Evolutionary conservation across 92 coral and sea anemone species (phyloP).

Genomic region (Bergia sp.): DNA sequence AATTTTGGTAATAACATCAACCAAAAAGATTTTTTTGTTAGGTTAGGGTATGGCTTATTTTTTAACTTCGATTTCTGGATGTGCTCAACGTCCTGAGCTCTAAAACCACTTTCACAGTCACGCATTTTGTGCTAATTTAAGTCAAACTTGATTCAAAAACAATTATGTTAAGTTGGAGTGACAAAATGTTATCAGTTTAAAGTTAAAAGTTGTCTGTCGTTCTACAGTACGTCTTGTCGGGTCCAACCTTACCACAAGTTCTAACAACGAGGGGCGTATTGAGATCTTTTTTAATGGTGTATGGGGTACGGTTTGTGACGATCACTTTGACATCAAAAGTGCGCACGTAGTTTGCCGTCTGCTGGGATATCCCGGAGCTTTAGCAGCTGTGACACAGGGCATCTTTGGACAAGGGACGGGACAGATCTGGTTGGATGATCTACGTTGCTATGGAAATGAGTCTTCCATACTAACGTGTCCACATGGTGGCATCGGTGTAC

Average conservation of each 20-base stretch:
- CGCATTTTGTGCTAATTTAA: too few species aligned
- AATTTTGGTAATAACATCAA: too few species aligned
- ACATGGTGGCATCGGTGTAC: background rate
- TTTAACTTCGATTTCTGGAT: too few species aligned
- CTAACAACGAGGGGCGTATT: background rate
- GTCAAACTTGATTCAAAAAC: too few species aligned
- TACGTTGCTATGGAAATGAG: background rate
- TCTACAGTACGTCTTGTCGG: constrained; percentile 17
- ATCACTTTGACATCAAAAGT: background rate
- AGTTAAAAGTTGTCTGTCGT: too few species aligned
- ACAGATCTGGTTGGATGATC: background rate
- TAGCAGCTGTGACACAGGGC: background rate
- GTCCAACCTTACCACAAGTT: background rate
- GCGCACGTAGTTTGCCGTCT: background rate
- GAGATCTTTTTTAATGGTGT: background rate
- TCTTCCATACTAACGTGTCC: background rate
- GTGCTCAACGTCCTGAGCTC: too few species aligned
- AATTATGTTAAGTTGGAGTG: too few species aligned
- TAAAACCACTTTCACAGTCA: too few species aligned
- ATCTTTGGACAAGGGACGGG: background rate
- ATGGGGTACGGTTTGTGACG: background rate
- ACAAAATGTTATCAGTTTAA: too few species aligned
- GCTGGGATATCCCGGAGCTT: background rate
- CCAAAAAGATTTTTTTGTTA: too few species aligned
- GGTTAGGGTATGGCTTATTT: too few species aligned